Percentiles rank a stretch among this genome's conserved stretches.
Conservation (phyloP, 2,797 vertebrate species). For the Sciaenops ocellatus region DNA sequence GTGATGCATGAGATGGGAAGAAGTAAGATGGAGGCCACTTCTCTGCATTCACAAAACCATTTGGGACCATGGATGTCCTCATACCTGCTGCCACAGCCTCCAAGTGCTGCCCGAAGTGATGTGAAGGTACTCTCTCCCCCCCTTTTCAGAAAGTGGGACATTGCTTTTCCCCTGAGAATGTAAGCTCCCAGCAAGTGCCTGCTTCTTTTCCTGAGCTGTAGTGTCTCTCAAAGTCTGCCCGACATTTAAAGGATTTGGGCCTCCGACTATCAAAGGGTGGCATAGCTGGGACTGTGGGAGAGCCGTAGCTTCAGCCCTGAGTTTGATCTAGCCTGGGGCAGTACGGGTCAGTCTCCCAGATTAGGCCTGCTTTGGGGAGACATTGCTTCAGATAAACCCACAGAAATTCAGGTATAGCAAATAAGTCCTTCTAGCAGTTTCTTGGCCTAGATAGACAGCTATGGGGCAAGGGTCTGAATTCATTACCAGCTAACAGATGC, state of each 20-base stretch:
- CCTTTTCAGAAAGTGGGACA: conserved; percentile 70
- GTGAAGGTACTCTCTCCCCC: conserved; percentile 53
- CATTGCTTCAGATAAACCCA: conserved; percentile 64
- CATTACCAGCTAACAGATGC: conserved; percentile 68
- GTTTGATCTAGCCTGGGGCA: conserved; percentile 73
- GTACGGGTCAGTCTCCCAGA: conserved; percentile 70
- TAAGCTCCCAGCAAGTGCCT: conserved; percentile 67
- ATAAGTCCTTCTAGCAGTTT: conserved; percentile 68
- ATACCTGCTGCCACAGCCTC: conserved; percentile 69
- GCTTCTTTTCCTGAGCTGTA: conserved; percentile 69
- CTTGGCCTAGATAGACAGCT: conserved; percentile 66
- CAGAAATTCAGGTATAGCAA: conserved; percentile 70
- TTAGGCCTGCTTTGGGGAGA: conserved; percentile 70
- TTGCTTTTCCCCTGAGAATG: conserved; percentile 68
- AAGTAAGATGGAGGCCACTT: conserved; percentile 63
- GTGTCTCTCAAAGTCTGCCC: conserved; percentile 72
- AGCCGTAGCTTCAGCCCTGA: conserved; percentile 61
- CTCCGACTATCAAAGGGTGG: conserved; percentile 71
- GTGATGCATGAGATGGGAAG: conserved; percentile 59
- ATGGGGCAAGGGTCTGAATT: conserved; percentile 62
- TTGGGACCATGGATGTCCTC: conserved; percentile 68
- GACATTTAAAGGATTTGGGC: conserved; percentile 78
- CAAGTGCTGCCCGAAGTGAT: conserved; percentile 62
- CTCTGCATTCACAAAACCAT: conserved; percentile 60
- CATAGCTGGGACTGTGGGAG: conserved; percentile 70